Conservation (phyloP, 2,113 vertebrate genomes). For the Lates calcarifer region DNA sequence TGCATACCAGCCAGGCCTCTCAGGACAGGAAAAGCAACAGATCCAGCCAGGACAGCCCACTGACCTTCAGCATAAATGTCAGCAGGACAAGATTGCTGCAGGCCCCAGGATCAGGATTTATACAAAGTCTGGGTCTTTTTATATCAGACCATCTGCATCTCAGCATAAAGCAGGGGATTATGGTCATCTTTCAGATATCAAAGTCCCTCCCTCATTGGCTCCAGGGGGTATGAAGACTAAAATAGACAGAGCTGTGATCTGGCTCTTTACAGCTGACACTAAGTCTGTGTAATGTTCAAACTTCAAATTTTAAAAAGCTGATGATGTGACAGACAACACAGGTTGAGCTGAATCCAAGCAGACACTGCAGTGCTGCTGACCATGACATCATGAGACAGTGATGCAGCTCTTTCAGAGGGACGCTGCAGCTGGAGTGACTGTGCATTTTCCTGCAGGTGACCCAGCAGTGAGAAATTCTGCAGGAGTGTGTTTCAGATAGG, state of each 20-base stretch:
- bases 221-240: background rate
- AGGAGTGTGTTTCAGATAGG: no score
- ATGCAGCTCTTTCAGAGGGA: slow-evolving; percentile 31
- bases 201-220: background rate
- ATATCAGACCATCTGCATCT: background rate
- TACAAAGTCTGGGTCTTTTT: background rate
- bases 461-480: background rate
- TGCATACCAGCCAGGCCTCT: slow-evolving; percentile 63
- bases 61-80: slow-evolving; percentile 87
- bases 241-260: background rate
- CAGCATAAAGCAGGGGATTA: background rate
- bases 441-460: slow-evolving; percentile 25
- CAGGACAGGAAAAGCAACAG: slow-evolving; percentile 89
- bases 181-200: background rate
- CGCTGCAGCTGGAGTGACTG: slow-evolving; percentile 48
- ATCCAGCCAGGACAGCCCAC: slow-evolving; percentile 19
- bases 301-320: background rate
- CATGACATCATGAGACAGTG: slow-evolving; percentile 30
- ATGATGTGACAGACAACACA: background rate
- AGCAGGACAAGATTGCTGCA: slow-evolving; percentile 78
- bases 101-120: background rate
- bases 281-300: background rate
- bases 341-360: background rate
- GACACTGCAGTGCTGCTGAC: slow-evolving; percentile 8
- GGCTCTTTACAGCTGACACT: background rate